Conservation (phyloP, 2,888 invertebrate genomes). For the Trypoxylon attenuatum region DNA sequence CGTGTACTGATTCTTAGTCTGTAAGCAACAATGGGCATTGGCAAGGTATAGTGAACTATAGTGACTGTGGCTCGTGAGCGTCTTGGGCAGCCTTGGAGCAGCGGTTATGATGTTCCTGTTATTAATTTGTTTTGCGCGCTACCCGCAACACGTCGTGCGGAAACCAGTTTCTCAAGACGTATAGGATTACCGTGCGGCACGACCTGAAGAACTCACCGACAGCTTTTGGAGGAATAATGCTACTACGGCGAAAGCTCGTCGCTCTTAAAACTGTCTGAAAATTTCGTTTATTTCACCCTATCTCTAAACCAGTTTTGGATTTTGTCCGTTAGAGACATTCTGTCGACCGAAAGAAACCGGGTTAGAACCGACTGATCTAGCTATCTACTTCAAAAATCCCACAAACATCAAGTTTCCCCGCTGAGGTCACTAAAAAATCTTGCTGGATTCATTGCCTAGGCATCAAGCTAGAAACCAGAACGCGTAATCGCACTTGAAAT, state of each 20-base stretch:
- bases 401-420: too few species aligned
- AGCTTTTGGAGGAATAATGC: slow-evolving; percentile 54
- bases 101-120: slow-evolving; percentile 63
- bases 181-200: slow-evolving; percentile 56
- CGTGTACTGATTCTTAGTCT: slow-evolving; percentile 26
- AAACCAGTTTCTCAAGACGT: slow-evolving; percentile 66
- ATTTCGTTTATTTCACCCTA: slow-evolving; percentile 43
- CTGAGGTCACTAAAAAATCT: too few species aligned
- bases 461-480: too few species aligned
- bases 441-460: too few species aligned
- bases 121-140: slow-evolving; percentile 68
- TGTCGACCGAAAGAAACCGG: neutral
- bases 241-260: slow-evolving; percentile 51
- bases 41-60: too few species aligned
- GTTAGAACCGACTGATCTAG: too few species aligned
- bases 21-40: slow-evolving; percentile 38
- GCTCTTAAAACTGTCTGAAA: slow-evolving; percentile 31
- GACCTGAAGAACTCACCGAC: slow-evolving; percentile 52
- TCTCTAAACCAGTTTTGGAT: slow-evolving; percentile 44
- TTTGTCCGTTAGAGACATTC: slow-evolving; percentile 10
- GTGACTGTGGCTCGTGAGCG: slow-evolving; percentile 44
- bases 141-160: slow-evolving; percentile 56
- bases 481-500: too few species aligned
- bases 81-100: slow-evolving; percentile 52
- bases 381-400: too few species aligned